These are phyloP conservation scores for Tinea trinotella DNA, from an alignment of 2,888 invertebrate genomes.

Conservation along the genomic window DNA sequence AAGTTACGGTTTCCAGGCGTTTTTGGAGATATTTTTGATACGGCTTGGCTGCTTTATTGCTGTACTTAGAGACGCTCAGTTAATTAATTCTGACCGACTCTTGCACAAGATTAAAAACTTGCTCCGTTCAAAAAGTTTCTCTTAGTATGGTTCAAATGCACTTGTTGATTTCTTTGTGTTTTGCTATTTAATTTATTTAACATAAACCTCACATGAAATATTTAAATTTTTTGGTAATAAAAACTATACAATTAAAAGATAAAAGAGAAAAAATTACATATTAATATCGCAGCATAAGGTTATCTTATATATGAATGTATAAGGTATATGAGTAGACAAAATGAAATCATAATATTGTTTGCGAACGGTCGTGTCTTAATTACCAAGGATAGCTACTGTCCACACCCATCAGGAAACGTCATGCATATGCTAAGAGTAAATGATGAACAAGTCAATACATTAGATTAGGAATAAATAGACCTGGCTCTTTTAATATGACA, in stretches of 20 bases:
- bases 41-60: slow-evolving; percentile 48
- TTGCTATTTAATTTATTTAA: not conserved
- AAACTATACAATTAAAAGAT: too few species aligned
- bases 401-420: slow-evolving; percentile 43
- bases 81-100: slow-evolving; percentile 48
- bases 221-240: too few species aligned
- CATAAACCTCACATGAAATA: too few species aligned
- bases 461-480: not conserved
- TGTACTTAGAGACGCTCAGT: slow-evolving; percentile 34
- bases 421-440: slow-evolving; percentile 4
- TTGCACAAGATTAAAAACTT: slow-evolving; percentile 34
- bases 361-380: not conserved
- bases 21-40: slow-evolving; percentile 42
- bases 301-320: not conserved
- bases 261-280: too few species aligned
- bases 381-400: slow-evolving; percentile 30
- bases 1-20: slow-evolving; percentile 29
- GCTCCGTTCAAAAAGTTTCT: slow-evolving; percentile 11
- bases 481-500: not conserved
- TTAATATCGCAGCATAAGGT: too few species aligned
- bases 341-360: slow-evolving; percentile 9
- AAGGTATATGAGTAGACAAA: not conserved
- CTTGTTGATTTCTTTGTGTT: slow-evolving; percentile 7
- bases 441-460: not conserved
- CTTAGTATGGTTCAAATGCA: not conserved